These are phyloP conservation scores for Pseudopodoces humilis DNA, from an alignment of 2,113 vertebrate genomes.

Conservation along the genomic window DNA sequence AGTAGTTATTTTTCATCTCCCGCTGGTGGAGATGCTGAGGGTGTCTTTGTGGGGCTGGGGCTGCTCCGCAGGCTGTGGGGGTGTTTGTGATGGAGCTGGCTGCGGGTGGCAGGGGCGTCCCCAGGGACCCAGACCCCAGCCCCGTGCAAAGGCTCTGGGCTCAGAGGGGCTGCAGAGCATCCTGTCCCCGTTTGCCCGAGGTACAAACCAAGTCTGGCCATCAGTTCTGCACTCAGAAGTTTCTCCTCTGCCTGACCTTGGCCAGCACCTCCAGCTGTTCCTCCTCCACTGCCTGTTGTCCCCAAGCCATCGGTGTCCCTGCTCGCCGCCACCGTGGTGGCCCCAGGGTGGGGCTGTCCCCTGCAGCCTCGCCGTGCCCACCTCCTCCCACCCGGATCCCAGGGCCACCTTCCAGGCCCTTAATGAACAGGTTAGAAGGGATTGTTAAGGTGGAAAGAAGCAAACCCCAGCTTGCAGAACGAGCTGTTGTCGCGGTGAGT, in stretches of 20 bases:
- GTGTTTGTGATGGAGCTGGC: background rate
- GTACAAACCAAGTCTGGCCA: background rate
- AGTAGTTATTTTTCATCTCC: background rate
- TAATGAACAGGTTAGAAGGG: background rate
- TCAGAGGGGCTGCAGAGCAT: background rate
- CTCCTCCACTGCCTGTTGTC: rapidly evolving
- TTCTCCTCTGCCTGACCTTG: background rate
- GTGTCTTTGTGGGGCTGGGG: background rate
- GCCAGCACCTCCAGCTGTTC: background rate
- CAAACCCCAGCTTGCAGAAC: background rate
- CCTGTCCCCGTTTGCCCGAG: background rate
- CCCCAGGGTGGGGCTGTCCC: no score
- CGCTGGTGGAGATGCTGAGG: background rate
- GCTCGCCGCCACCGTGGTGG: rapidly evolving
- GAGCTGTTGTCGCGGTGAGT: rapidly evolving
- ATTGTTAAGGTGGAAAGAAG: background rate
- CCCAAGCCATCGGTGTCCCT: rapidly evolving
- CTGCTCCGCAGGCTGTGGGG: background rate
- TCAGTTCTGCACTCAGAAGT: rapidly evolving
- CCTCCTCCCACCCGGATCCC: rapidly evolving
- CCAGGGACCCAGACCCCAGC: background rate
- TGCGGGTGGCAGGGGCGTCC: background rate
- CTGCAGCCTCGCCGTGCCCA: rapidly evolving
- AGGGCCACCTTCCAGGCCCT: rapidly evolving
- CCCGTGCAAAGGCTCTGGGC: background rate